Conservation (phyloP, 1,140 invertebrate species). For the Nasonia vitripennis region DNA sequence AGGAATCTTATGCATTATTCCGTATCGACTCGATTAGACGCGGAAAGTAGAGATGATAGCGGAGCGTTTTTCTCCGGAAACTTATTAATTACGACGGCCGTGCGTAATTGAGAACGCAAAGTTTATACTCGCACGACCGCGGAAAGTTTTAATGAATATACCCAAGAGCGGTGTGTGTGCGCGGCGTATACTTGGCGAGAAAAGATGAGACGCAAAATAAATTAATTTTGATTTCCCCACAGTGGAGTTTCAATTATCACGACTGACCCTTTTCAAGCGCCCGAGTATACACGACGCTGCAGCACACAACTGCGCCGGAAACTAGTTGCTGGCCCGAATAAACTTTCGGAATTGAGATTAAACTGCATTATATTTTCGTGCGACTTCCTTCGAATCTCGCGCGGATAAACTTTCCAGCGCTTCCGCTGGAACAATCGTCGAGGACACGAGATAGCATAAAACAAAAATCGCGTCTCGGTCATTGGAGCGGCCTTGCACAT, state of each 20-base stretch:
- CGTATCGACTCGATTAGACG: too few species aligned
- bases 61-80: background rate
- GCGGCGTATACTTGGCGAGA: background rate
- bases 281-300: too few species aligned
- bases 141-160: slow-evolving; percentile 4
- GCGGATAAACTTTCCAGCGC: background rate
- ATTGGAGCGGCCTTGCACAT: background rate
- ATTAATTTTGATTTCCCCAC: slow-evolving; percentile 28
- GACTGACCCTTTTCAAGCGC: slow-evolving; percentile 6
- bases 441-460: background rate
- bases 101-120: background rate
- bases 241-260: slow-evolving; percentile 22
- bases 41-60: too few species aligned
- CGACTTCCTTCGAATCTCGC: background rate
- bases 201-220: slow-evolving; percentile 1
- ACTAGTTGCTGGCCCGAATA: background rate
- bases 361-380: background rate
- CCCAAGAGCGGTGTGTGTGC: background rate
- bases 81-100: background rate
- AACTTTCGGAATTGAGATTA: background rate
- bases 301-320: too few species aligned
- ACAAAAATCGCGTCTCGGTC: background rate
- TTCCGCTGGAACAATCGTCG: background rate
- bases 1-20: background rate
- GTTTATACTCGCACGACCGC: background rate